Evolutionary conservation across 2,113 vertebrate genomes (phyloP), one percentile per base, ranked within the genome.

Genomic region (Anolis sagrei): DNA sequence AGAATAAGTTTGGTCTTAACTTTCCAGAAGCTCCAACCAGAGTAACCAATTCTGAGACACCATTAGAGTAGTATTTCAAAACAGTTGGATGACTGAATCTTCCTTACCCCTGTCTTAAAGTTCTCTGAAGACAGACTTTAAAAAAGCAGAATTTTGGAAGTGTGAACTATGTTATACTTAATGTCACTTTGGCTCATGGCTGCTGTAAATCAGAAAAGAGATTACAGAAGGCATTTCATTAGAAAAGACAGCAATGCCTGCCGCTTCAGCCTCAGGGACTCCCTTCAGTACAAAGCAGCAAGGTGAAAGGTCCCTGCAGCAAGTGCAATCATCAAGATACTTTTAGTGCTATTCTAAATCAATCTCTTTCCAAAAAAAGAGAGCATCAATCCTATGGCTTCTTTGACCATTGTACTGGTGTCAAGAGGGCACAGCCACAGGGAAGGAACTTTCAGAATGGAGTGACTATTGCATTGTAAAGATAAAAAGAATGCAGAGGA

Each of bases 141-240:
- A 77, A 39, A 84, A 87, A 16, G 4, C 54, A 7, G 10, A 70
- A 32, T 18, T 70, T 76, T 90, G 88, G 39, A 6, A 78, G 76
- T 88, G 39, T 4, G 21, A 5, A 58, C 49, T 81, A 83, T 76
- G 87, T 58, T 14, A 49, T 83, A 14, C 81, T 77, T 92, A 86
- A 88, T 51, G 70, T 51, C 89, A n/a, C 68, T 77, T 78, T 90
- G 86, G 89, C 72, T 86, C 79, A 44, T 84, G 83, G 69, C 7
- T 90, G 73, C 64, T 86, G 83, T 77, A 27, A 77, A 68, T 84
- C 85, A 91, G 88, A 88, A 44, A 87, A 81, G 34, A 83, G 44
- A 58, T 64, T 88, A 88, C 76, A 94, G 86, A 93, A 76, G 29
- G 82, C 49, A 18, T 3, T 88, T 34, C 48, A 0, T 0, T 92